These are phyloP conservation scores for Rhorus exstirpatorius DNA, from an alignment of 2,888 invertebrate genomes.

Conservation along the genomic window DNA sequence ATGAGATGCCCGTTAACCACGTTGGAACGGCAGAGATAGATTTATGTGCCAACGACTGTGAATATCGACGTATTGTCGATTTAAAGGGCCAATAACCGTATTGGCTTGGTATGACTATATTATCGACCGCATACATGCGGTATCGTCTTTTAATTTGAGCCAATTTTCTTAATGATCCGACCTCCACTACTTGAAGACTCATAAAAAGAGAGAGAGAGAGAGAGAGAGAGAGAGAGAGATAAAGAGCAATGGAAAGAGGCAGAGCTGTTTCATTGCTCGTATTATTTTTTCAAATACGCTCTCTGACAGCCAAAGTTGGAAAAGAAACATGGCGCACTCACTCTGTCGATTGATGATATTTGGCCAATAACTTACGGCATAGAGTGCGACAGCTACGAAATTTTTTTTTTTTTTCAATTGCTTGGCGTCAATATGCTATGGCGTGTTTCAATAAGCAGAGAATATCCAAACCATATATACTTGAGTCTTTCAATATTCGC, in stretches of 20 bases:
- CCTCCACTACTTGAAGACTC: neutral
- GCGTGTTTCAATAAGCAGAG: too few species aligned
- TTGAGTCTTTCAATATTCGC: too few species aligned
- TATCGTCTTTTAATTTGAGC: constrained; percentile 44
- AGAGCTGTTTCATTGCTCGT: neutral
- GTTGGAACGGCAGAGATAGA: neutral
- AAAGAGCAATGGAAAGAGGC: too few species aligned
- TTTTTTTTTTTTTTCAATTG: too few species aligned
- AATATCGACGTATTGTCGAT: neutral
- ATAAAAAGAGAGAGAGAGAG: constrained; percentile 1
- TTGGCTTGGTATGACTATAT: neutral
- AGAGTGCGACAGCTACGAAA: too few species aligned
- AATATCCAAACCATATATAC: too few species aligned
- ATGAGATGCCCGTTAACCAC: constrained; percentile 1
- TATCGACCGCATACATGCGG: constrained; percentile 26
- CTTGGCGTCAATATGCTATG: too few species aligned
- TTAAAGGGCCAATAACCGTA: constrained; percentile 27
- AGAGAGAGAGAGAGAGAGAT: constrained; percentile 1
- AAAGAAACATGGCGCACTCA: too few species aligned
- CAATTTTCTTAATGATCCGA: constrained; percentile 51
- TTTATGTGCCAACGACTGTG: constrained; percentile 19
- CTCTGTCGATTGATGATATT: too few species aligned
- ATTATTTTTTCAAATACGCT: constrained; percentile 12
- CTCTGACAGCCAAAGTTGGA: too few species aligned
- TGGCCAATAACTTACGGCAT: too few species aligned